A percentile compares a stretch with the other conserved stretches of the same genome.
Evolutionary conservation across 1,140 invertebrate species (phyloP).

Genomic region (Macrocentrus cingulum): DNA sequence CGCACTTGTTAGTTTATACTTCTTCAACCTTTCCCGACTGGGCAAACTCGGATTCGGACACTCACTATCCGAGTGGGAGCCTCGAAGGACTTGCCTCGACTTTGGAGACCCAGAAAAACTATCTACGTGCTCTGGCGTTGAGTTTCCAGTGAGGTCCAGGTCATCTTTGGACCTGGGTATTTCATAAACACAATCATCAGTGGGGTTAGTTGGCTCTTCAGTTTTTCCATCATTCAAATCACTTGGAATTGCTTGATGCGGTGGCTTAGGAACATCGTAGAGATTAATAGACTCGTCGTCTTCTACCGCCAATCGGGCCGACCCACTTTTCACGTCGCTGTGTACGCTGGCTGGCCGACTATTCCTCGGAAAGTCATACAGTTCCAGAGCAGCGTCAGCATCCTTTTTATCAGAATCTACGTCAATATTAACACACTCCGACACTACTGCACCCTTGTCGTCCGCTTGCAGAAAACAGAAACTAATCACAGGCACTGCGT

Average conservation of each 20-base stretch:
- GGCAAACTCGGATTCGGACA: constrained; percentile 21
- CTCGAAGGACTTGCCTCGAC: constrained; percentile 18
- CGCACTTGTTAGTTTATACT: constrained; percentile 56
- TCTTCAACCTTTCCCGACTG: constrained; percentile 30
- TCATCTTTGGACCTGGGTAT: background rate
- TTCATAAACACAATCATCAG: constrained; percentile 9
- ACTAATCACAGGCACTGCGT: constrained; percentile 51
- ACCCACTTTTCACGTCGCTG: background rate
- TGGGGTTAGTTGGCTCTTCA: background rate
- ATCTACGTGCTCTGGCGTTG: background rate
- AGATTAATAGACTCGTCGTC: background rate
- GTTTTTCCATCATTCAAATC: background rate
- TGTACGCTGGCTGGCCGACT: background rate
- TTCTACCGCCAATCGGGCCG: background rate
- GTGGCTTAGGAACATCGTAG: constrained; percentile 18
- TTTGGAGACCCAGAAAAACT: background rate
- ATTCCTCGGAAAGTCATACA: constrained; percentile 30
- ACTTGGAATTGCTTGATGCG: background rate
- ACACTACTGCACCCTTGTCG: constrained; percentile 26
- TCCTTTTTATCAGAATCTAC: constrained; percentile 22
- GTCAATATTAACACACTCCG: constrained; percentile 18
- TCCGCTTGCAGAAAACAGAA: constrained; percentile 46
- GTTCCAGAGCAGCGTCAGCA: constrained; percentile 13
- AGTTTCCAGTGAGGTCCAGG: background rate
- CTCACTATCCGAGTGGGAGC: constrained; percentile 39